Evolutionary conservation across 2,113 vertebrate species (phyloP).

Genomic region (Picathartes gymnocephalus): DNA sequence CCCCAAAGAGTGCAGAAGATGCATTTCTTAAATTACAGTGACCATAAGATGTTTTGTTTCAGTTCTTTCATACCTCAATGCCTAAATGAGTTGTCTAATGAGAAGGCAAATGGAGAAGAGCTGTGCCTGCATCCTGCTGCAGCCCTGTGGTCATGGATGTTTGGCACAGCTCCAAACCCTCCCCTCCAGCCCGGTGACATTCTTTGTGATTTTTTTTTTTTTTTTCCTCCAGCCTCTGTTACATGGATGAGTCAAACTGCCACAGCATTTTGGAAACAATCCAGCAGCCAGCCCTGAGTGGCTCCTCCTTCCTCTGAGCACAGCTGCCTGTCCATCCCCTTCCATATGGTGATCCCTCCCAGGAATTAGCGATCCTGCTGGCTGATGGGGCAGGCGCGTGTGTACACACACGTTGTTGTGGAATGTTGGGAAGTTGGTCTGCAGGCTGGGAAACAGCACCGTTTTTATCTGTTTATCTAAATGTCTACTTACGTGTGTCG

Average conservation of each 20-base stretch:
- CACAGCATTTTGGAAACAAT: background rate
- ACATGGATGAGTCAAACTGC: background rate
- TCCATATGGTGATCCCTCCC: background rate
- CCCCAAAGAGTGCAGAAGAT: background rate
- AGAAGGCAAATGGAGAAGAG: background rate
- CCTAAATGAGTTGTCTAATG: background rate
- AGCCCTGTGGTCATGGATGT: background rate
- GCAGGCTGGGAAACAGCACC: background rate
- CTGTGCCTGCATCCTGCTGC: background rate
- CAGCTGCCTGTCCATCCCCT: background rate
- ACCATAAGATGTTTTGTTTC: background rate
- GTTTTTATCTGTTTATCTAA: background rate
- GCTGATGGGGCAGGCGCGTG: background rate
- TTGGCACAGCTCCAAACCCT: background rate
- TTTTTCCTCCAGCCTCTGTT: background rate
- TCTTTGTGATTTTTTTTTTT: background rate
- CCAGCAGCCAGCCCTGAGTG: background rate
- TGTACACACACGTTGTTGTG: background rate
- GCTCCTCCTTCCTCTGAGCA: background rate
- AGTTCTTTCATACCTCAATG: background rate
- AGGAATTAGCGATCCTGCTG: background rate
- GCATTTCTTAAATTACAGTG: background rate
- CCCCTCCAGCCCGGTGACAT: background rate
- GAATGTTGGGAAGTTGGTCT: rapidly evolving
- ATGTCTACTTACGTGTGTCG: background rate